Evolutionary conservation across 2,113 vertebrate species (phyloP).

Genomic region (Micromys minutus): DNA sequence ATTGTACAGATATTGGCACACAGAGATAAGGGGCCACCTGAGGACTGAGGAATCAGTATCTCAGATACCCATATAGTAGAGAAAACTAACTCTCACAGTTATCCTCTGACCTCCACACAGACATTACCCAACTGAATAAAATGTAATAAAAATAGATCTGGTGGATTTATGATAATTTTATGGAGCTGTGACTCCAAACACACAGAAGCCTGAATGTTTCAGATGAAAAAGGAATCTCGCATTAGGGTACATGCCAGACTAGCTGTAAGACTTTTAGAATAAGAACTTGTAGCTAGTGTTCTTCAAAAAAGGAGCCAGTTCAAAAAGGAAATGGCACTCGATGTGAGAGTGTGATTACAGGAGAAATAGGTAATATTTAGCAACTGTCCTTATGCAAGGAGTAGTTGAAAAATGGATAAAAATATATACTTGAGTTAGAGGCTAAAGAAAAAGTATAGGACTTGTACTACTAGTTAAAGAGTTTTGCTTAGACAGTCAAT

Average conservation of each 20-base stretch:
- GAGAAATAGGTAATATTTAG: background rate
- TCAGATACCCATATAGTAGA: background rate
- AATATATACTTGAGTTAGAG: background rate
- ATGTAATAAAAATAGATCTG: background rate
- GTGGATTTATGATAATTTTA: background rate
- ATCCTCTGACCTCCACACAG: background rate
- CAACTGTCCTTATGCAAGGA: background rate
- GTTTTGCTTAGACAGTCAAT: background rate
- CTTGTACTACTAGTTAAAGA: background rate
- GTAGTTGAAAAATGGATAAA: conserved; percentile 32
- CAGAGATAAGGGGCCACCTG: background rate
- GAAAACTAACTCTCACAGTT: background rate
- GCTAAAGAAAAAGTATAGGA: background rate
- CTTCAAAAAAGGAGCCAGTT: background rate
- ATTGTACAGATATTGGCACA: background rate
- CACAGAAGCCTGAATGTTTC: background rate
- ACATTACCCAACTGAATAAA: background rate
- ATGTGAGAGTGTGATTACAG: background rate
- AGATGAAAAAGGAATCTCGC: background rate
- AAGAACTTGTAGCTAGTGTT: background rate
- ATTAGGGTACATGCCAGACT: background rate
- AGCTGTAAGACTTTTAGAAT: background rate
- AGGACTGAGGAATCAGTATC: background rate
- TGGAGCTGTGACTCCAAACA: background rate
- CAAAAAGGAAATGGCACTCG: conserved; percentile 12